phyloP scores from a whole-genome alignment of 2,888 invertebrate genomes.

The Bunonema sp. region DNA sequence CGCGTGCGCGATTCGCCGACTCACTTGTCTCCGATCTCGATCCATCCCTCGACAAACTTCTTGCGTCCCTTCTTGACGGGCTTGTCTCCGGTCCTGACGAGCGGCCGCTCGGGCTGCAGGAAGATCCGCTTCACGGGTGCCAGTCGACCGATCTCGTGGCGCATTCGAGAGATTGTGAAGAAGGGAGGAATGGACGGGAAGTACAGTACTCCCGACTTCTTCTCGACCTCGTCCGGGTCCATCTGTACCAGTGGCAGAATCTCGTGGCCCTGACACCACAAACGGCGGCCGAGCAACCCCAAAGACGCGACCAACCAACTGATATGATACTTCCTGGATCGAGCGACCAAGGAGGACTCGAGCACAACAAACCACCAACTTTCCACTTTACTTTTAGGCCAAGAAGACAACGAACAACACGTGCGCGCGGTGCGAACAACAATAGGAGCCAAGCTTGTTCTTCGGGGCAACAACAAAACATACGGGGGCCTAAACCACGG shows the following conservation, averaged over 20 bases:
- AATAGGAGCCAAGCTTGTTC: no score
- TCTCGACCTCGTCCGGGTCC: conserved; percentile 4
- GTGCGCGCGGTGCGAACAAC: no score
- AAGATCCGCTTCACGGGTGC: background rate
- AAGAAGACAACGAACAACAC: no score
- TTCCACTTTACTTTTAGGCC: no score
- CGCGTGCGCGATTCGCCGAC: conserved; percentile 10
- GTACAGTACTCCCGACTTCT: conserved; percentile 26
- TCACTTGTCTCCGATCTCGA: conserved; percentile 32
- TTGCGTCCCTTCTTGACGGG: conserved; percentile 9
- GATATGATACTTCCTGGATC: background rate
- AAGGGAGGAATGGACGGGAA: conserved; percentile 31
- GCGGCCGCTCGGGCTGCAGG: conserved; percentile 2
- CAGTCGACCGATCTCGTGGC: conserved; percentile 15
- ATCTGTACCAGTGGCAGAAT: background rate
- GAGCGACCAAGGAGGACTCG: conserved; percentile 3
- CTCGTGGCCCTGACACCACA: background rate
- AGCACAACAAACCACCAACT: no score
- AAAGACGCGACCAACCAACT: background rate
- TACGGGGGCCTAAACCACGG: no score
- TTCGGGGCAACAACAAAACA: no score
- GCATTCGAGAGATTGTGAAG: conserved; percentile 22
- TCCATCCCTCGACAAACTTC: conserved; percentile 37
- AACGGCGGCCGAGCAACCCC: background rate
- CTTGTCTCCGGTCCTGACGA: conserved; percentile 4